These are phyloP conservation scores for Vireo griseus DNA, from an alignment of 2,797 vertebrate genomes.

Conservation along the genomic window DNA sequence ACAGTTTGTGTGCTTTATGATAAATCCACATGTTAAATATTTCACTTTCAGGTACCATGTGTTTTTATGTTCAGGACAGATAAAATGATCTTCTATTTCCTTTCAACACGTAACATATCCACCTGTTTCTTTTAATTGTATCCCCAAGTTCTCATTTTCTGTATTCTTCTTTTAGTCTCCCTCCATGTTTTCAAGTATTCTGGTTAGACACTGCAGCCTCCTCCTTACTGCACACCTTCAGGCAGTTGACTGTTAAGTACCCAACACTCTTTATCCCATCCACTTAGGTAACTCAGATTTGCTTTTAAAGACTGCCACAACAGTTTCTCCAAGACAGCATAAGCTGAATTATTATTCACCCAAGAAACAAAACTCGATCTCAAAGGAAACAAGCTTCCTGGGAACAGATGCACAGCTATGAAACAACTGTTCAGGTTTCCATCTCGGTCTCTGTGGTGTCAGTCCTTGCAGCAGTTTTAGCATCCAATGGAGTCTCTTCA, in stretches of 20 bases:
- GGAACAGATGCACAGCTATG: not conserved
- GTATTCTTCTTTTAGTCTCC: not conserved
- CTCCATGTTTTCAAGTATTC: conserved; percentile 13
- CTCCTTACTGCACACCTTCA: not conserved
- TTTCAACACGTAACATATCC: not conserved
- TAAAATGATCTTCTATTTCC: not conserved
- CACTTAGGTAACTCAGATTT: conserved; percentile 25
- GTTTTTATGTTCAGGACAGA: not conserved
- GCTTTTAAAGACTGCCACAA: conserved; percentile 14
- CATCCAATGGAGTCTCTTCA: not conserved
- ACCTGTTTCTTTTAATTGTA: not conserved
- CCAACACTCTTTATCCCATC: not conserved
- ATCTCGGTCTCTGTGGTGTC: conserved; percentile 76
- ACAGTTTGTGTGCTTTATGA: not conserved
- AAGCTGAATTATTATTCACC: conserved; percentile 18
- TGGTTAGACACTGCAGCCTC: not conserved
- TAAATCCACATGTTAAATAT: not conserved
- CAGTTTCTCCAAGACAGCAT: not conserved
- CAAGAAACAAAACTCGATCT: not conserved
- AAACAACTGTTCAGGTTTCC: conserved; percentile 80
- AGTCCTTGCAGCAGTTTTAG: conserved; percentile 21
- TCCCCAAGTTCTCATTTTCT: not conserved
- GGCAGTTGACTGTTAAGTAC: not conserved
- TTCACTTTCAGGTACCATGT: not conserved
- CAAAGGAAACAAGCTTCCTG: not conserved